Percentiles rank a stretch among this genome's conserved stretches.
Evolutionary conservation across 2,797 vertebrate genomes (phyloP).

Genomic region (Tangara arthus): DNA sequence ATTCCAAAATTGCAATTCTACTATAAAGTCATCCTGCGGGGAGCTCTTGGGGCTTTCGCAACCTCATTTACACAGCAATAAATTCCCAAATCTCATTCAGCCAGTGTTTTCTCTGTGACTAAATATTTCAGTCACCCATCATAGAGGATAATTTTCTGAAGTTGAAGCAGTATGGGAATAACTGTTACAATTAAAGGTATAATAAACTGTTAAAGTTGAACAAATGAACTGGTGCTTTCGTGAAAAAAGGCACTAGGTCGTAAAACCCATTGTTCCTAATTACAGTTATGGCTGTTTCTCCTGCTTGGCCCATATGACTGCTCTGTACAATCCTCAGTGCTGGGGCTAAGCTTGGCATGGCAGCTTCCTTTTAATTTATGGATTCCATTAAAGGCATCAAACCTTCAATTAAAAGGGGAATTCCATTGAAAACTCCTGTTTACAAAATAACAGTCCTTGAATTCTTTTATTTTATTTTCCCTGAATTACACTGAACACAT

Average conservation of each 20-base stretch:
- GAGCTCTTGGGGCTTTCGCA: conserved; percentile 4
- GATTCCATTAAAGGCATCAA: neutral
- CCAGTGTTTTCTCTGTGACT: neutral
- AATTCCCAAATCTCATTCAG: conserved; percentile 22
- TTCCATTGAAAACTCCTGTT: neutral
- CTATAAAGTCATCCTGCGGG: neutral
- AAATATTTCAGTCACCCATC: neutral
- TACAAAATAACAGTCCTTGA: neutral
- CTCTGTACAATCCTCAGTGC: neutral
- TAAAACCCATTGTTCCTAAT: neutral
- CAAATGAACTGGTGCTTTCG: neutral
- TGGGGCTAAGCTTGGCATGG: neutral
- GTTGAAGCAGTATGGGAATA: neutral
- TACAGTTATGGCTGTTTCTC: neutral
- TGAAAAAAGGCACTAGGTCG: neutral
- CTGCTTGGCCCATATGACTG: neutral
- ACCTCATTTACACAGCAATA: neutral
- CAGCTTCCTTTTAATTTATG: neutral
- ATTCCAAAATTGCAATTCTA: neutral
- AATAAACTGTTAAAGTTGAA: conserved; percentile 19
- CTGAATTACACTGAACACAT: neutral
- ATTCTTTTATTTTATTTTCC: neutral
- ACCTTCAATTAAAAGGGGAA: neutral
- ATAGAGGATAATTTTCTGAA: neutral
- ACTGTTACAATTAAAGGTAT: neutral